Evolutionary conservation across 2,797 vertebrate genomes (phyloP), one percentile per base, ranked within the genome.

Genomic region (Phoxinus dragarum): DNA sequence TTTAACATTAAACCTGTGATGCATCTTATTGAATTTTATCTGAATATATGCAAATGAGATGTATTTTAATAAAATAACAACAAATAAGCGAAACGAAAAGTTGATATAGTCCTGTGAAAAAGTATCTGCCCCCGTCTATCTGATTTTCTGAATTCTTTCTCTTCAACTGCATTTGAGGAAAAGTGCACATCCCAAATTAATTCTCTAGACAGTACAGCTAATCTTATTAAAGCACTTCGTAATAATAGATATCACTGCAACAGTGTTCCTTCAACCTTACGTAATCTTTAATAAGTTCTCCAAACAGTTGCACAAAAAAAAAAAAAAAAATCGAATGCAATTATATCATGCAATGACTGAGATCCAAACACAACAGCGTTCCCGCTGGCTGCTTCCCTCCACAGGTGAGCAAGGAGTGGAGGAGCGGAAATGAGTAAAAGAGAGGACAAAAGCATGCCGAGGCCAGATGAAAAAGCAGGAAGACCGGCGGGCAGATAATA

Each of bases 381-480:
- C 72, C 61, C 3, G 59, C 56, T 49, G 73, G 47, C 34, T 5
- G 61, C 61, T 36, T 34, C 66, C 74, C 38, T 69, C 61, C 71
- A 14, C 66, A 82, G 78, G 92, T 94, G 93, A 93, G 93, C 76
- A 68, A 87, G 88, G 74, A 90, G 64, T 36, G 27, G 47, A 89
- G 42, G 66, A 80, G 77, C 73, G 81, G 75, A 80, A 69, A 68
- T 64, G 52, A 77, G 56, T 6, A 52, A 17, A 64, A 38, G 42
- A 47, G 40, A 78, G 40, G 74, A 78, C 74, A 84, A 89, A 89
- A 67, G 78, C 59, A 34, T 49, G 47, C 47, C 47, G 52, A 66
- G 38, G 38, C 38, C 2, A 87, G 84, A 86, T 90, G 81, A 86
- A 87, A 84, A 82, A 86, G 86, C 87, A 84, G 86, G 84, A 84